Percentiles rank a stretch among this genome's conserved stretches.
phyloP scores from a whole-genome alignment of 2,113 vertebrate species.

The Camelus bactrianus region DNA sequence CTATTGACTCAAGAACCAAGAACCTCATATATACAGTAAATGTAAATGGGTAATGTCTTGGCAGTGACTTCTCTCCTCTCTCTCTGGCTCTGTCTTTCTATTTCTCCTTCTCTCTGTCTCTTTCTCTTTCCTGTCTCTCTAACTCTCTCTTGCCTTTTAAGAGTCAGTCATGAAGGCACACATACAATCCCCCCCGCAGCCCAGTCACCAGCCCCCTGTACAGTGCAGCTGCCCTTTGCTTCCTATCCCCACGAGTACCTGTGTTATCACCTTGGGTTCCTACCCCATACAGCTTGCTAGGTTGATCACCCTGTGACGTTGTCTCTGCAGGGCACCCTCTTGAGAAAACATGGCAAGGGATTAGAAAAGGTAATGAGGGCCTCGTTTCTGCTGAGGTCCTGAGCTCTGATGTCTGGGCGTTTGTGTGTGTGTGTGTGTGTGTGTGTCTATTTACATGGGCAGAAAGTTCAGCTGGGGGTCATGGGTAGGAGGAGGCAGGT shows the following conservation, averaged over 20 bases:
- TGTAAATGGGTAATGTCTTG: not conserved
- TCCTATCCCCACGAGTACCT: not conserved
- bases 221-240: not conserved
- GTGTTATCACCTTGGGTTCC: not conserved
- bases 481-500: not conserved
- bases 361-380: constrained; percentile 91
- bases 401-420: constrained; percentile 59
- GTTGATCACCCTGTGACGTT: constrained; percentile 87
- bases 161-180: not conserved
- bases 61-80: not conserved
- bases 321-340: constrained; percentile 92
- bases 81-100: not conserved
- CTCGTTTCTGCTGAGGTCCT: not conserved
- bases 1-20: not conserved
- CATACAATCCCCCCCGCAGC: too few species aligned
- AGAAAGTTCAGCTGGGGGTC: constrained; percentile 2
- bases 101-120: not conserved
- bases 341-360: constrained; percentile 93
- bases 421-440: constrained; percentile 50
- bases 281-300: not conserved
- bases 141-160: not conserved
- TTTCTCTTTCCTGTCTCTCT: not conserved
- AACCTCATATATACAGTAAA: not conserved
- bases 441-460: constrained; percentile 32
- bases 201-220: not conserved